These are phyloP conservation scores for Spodoptera litura DNA, from an alignment of 1,140 invertebrate genomes.

Conservation along the genomic window DNA sequence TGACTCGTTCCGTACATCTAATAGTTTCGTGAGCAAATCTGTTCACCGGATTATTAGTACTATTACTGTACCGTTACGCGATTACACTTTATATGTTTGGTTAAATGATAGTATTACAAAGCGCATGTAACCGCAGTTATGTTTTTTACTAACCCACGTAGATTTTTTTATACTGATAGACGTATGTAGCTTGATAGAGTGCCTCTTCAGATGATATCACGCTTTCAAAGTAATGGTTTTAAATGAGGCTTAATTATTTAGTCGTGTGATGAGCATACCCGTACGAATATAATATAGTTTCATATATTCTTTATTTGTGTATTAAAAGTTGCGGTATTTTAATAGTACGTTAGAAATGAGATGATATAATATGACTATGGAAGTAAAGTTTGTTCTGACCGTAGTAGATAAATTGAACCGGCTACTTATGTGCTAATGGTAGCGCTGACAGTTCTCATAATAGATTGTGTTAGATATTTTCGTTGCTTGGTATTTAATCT, in stretches of 20 bases:
- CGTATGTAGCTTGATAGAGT: neutral
- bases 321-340: too few relatives aligned
- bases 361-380: neutral
- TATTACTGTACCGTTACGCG: conserved; percentile 19
- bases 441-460: conserved; percentile 2
- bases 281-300: too few relatives aligned
- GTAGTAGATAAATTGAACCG: neutral
- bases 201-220: neutral
- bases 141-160: neutral
- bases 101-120: conserved; percentile 14
- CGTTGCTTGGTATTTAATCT: neutral
- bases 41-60: conserved; percentile 34
- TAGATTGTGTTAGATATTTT: conserved; percentile 3
- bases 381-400: neutral
- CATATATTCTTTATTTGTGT: too few relatives aligned
- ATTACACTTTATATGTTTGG: conserved; percentile 32
- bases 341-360: neutral
- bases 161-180: conserved; percentile 6
- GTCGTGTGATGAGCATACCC: too few relatives aligned
- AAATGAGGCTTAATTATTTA: conserved; percentile 12
- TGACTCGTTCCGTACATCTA: conserved; percentile 49
- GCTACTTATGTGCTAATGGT: conserved; percentile 6
- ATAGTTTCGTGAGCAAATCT: conserved; percentile 36
- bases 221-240: conserved; percentile 2
- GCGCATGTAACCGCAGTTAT: conserved; percentile 19